phyloP scores from a whole-genome alignment of 2,888 invertebrate genomes.

The Eueremaeus valkanovi region DNA sequence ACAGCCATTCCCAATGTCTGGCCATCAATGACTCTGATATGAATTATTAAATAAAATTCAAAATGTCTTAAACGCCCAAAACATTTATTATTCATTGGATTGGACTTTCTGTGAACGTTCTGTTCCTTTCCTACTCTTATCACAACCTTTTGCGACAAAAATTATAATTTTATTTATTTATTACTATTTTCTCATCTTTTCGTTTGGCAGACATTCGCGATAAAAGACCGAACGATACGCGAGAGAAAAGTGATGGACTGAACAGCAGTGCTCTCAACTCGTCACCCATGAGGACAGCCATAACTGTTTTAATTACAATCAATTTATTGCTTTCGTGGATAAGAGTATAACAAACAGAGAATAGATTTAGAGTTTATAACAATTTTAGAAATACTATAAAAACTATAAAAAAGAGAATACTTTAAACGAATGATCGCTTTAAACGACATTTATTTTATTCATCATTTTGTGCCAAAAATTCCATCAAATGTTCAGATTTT shows the following conservation, averaged over 20 bases:
- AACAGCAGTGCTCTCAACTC: neutral
- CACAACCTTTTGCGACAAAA: neutral
- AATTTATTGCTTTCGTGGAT: constrained; percentile 23
- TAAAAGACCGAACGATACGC: constrained; percentile 81
- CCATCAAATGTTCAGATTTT: constrained; percentile 9
- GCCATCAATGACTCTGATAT: neutral
- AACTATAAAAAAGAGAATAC: neutral
- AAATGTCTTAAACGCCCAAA: constrained; percentile 14
- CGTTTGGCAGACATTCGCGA: constrained; percentile 58
- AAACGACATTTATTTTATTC: neutral
- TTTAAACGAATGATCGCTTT: neutral
- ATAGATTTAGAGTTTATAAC: no score
- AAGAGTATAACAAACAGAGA: constrained; percentile 9
- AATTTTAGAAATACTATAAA: neutral
- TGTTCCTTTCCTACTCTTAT: neutral
- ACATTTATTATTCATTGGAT: neutral
- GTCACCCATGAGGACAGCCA: neutral
- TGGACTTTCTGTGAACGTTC: no score
- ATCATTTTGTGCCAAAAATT: constrained; percentile 16
- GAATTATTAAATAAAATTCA: neutral
- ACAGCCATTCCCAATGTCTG: neutral
- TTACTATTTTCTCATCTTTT: neutral
- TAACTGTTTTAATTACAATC: constrained; percentile 14
- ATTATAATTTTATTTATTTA: neutral
- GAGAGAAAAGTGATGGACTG: constrained; percentile 81